A percentile compares a stretch with the other conserved stretches of the same genome.
phyloP scores from a whole-genome alignment of 2,888 invertebrate genomes.

The Dicyrtoma fusca region DNA sequence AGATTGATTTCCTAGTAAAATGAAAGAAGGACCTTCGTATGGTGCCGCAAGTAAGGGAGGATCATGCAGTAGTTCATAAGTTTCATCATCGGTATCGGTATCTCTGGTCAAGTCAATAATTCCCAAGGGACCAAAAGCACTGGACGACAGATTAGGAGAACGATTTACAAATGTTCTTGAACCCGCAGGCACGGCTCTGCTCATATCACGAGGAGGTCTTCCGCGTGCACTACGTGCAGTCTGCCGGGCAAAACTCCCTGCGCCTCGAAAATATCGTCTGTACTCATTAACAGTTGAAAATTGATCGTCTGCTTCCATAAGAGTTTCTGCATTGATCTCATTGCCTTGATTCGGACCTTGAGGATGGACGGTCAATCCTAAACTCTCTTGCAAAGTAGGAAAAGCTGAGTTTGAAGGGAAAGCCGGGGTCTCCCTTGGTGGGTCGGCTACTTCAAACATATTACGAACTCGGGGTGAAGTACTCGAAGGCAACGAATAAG shows the following conservation, averaged over 20 bases:
- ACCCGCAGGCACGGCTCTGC: background rate
- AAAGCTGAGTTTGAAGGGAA: background rate
- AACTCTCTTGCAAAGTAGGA: constrained; percentile 1
- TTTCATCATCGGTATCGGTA: constrained; percentile 42
- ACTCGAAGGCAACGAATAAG: constrained; percentile 5
- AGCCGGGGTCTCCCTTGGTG: background rate
- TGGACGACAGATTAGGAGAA: constrained; percentile 1
- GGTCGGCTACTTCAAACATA: constrained; percentile 15
- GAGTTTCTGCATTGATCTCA: too few relatives aligned
- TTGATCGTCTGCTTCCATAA: background rate
- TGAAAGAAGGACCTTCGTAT: constrained; percentile 17
- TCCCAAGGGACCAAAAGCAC: constrained; percentile 26
- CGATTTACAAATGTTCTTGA: constrained; percentile 13
- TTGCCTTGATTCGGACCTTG: background rate
- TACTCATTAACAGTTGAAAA: constrained; percentile 8
- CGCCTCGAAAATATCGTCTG: too few relatives aligned
- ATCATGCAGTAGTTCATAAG: constrained; percentile 46
- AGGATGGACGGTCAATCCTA: background rate
- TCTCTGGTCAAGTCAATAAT: constrained; percentile 45
- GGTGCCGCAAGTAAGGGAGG: constrained; percentile 37
- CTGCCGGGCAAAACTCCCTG: background rate
- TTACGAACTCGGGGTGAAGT: constrained; percentile 23
- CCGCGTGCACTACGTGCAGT: constrained; percentile 1
- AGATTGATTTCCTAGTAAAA: background rate
- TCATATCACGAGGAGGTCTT: background rate